Base-by-base conservation (phyloP, 1,140 invertebrate genomes). In the Glossosoma conforme region DNA sequence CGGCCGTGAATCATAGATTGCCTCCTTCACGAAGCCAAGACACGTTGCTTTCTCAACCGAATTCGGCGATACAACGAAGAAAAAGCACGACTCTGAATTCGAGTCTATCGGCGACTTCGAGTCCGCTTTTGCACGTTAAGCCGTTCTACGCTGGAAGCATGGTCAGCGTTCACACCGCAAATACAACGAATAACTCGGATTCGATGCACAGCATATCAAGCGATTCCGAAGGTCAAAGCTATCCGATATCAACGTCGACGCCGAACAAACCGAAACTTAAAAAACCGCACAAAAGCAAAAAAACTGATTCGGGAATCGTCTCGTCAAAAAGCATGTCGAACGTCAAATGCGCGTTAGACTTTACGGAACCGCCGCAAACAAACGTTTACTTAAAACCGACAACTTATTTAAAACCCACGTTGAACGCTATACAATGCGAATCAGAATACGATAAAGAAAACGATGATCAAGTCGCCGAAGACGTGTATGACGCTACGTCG, bases 11-110 rank as follows among this genome's bases (percentile, higher is more conserved):
- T 8, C 66, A 72, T 45, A 68, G 83, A 19, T 64, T 87, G 25
- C 82, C 85, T 0, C 84, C 86, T 0, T 89, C 86, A 0, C 77
- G 83, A 21, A 89, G 86, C 49, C 87, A 89, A 62, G 87, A 91
- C 58, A 86, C 82, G 0, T 60, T 89, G 14, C 77, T 83, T 2
- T 63, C 66, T 0, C 75, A 77, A 52, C 74, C 80, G 60, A 77
- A 81, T 56, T 61, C 66, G 52, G 57, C 68, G 18, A 60, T 66
- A 42, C 71, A 77, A 2, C 77, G 77, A 46, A 75, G 76, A 0
- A 72, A 74, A 55, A 77, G 72, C 32, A 65, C 65, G 47, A 70
- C 67, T 49, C 65, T 70, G 35, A 70, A 62, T 61, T 62, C 79
- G 0, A 82, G 78, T 20, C 69, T 78, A 1, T 83, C 83, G 0